Percentiles rank a stretch among this genome's conserved stretches.
phyloP scores from a whole-genome alignment of 2,888 invertebrate species.

The Folsomia manolachei region DNA sequence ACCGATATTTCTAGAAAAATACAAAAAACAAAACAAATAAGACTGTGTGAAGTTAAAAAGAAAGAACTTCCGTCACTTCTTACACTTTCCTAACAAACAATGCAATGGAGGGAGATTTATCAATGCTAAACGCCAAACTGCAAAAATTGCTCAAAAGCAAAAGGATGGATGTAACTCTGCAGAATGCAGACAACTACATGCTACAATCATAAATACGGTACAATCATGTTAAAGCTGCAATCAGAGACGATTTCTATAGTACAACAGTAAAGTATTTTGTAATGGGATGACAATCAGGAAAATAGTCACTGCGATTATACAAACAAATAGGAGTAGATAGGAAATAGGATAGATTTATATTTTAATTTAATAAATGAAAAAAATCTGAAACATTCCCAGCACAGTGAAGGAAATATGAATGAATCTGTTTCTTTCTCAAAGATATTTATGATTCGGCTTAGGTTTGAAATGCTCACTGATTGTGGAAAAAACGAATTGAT shows the following conservation, averaged over 20 bases:
- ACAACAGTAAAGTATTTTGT: not conserved
- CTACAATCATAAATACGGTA: not conserved
- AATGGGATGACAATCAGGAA: not conserved
- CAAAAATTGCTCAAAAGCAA: not conserved
- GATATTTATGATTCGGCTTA: no score
- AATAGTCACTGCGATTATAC: not conserved
- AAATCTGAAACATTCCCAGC: no score
- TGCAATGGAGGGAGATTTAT: not conserved
- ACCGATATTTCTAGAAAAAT: no score
- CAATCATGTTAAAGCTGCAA: not conserved
- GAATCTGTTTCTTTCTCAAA: no score
- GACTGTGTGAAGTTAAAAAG: not conserved
- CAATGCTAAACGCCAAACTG: not conserved
- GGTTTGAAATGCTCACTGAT: no score
- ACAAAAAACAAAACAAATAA: not conserved
- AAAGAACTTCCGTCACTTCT: no score
- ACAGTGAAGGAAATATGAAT: no score
- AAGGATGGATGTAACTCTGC: not conserved
- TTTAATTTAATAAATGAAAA: no score
- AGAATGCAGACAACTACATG: not conserved
- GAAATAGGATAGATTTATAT: no score
- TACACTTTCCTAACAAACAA: not conserved
- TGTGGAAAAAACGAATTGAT: no score
- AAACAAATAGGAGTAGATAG: no score
- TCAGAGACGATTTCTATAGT: not conserved